These are phyloP conservation scores for Aulostomus chinensis DNA, from an alignment of 2,797 vertebrate genomes.

Conservation along the genomic window DNA sequence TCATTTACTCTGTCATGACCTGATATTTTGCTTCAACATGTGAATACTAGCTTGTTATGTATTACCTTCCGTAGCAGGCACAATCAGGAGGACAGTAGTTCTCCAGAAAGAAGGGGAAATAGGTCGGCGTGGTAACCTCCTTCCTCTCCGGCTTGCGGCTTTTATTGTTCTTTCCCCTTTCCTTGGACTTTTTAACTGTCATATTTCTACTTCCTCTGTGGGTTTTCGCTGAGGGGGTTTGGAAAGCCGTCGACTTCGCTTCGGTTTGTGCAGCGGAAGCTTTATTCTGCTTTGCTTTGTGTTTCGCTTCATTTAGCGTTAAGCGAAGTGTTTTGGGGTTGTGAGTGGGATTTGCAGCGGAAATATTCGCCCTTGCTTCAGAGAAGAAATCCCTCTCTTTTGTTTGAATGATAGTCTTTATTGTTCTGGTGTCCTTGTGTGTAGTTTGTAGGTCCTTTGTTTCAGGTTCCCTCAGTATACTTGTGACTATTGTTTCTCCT, in stretches of 20 bases:
- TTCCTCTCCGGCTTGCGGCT: slow-evolving; percentile 36
- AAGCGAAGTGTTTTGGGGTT: slow-evolving; percentile 1
- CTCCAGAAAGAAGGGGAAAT: slow-evolving; percentile 71
- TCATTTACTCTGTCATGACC: too few species aligned
- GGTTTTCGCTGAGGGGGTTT: slow-evolving; percentile 11
- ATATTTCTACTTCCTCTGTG: slow-evolving; percentile 37
- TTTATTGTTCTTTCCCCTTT: slow-evolving; percentile 50
- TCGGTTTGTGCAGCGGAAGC: slow-evolving; percentile 7
- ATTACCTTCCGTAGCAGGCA: slow-evolving; percentile 72
- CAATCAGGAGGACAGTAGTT: slow-evolving; percentile 70
- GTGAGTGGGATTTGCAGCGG: too few species aligned
- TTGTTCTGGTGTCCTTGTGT: too few species aligned
- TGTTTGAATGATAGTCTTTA: too few species aligned
- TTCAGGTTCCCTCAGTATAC: slow-evolving; percentile 11
- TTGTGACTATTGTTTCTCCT: slow-evolving; percentile 7
- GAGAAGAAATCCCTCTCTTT: too few species aligned
- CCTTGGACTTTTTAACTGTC: slow-evolving; percentile 19
- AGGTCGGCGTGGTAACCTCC: slow-evolving; percentile 2
- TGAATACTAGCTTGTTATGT: background rate
- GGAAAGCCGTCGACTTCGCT: background rate
- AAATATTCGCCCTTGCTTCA: too few species aligned
- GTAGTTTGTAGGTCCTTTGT: slow-evolving; percentile 3
- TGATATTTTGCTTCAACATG: too few species aligned
- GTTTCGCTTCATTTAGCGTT: slow-evolving; percentile 23
- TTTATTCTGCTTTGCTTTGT: slow-evolving; percentile 17